Conservation (phyloP, 1,140 invertebrate genomes). For the Formica selysi region DNA sequence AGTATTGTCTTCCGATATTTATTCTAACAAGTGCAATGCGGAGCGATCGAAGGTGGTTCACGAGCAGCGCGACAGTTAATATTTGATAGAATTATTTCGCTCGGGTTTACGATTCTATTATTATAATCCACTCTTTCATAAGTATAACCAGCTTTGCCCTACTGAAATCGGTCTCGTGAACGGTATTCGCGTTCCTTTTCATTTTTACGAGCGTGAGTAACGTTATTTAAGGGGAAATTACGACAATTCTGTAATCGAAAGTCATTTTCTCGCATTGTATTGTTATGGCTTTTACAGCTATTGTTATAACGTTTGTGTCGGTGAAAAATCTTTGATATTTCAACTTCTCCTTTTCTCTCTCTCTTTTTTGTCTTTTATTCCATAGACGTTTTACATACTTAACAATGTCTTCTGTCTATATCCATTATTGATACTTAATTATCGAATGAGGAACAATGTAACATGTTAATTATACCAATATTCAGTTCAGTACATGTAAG, state of each 20-base stretch:
- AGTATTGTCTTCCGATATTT: background rate
- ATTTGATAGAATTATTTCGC: conserved; percentile 1
- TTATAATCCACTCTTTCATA: background rate
- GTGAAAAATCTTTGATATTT: background rate
- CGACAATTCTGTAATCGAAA: conserved; percentile 9
- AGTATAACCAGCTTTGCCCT: background rate
- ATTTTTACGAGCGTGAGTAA: background rate
- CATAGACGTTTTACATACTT: background rate
- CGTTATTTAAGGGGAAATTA: background rate
- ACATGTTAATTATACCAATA: background rate
- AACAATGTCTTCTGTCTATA: background rate
- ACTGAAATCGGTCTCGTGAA: background rate
- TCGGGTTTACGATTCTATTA: background rate
- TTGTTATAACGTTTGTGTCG: background rate
- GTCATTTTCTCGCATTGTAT: background rate
- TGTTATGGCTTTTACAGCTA: background rate
- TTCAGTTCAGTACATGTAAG: background rate
- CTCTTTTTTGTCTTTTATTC: background rate
- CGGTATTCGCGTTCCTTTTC: background rate
- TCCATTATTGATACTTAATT: conserved; percentile 6
- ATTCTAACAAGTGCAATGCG: background rate
- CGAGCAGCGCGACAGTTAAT: background rate
- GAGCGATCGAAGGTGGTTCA: background rate
- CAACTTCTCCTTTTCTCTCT: background rate
- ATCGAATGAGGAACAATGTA: background rate